A percentile compares a stretch with the other conserved stretches of the same genome.
Evolutionary conservation across 2,888 invertebrate species (phyloP).

Genomic region (Catocala sponsa): DNA sequence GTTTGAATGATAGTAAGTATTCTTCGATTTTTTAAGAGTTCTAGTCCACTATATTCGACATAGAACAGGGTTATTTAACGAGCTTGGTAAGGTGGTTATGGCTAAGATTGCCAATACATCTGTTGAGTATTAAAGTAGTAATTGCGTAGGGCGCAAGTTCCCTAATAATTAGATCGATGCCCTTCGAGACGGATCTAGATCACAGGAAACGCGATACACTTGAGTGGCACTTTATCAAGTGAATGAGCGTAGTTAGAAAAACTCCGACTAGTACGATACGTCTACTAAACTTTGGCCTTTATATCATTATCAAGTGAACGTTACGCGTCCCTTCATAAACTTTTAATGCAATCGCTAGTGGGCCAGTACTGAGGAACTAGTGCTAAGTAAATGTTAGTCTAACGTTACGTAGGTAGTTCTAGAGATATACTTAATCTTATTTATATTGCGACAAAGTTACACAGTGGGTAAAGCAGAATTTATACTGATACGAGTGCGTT

Average conservation of each 20-base stretch:
- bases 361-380: slow-evolving; percentile 18
- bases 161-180: slow-evolving; percentile 47
- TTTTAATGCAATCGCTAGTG: slow-evolving; percentile 24
- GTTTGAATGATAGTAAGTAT: slow-evolving; percentile 24
- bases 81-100: too few relatives aligned
- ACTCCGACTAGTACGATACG: slow-evolving; percentile 57
- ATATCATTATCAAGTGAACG: slow-evolving; percentile 54
- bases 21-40: background rate
- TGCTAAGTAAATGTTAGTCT: slow-evolving; percentile 33
- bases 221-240: slow-evolving; percentile 64
- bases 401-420: slow-evolving; percentile 18
- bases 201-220: slow-evolving; percentile 61
- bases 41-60: too few relatives aligned
- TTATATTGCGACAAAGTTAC: too few relatives aligned
- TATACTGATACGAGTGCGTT: too few relatives aligned
- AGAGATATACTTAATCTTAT: too few relatives aligned
- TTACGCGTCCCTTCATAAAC: slow-evolving; percentile 37
- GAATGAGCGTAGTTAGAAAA: slow-evolving; percentile 66
- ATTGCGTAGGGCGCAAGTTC: slow-evolving; percentile 5
- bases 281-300: slow-evolving; percentile 64
- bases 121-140: too few relatives aligned
- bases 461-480: background rate
- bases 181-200: slow-evolving; percentile 64
- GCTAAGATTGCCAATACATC: too few relatives aligned
- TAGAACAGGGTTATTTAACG: too few relatives aligned